Evolutionary conservation across 2,888 invertebrate genomes (phyloP).

Genomic region (Uloborus plumipes): DNA sequence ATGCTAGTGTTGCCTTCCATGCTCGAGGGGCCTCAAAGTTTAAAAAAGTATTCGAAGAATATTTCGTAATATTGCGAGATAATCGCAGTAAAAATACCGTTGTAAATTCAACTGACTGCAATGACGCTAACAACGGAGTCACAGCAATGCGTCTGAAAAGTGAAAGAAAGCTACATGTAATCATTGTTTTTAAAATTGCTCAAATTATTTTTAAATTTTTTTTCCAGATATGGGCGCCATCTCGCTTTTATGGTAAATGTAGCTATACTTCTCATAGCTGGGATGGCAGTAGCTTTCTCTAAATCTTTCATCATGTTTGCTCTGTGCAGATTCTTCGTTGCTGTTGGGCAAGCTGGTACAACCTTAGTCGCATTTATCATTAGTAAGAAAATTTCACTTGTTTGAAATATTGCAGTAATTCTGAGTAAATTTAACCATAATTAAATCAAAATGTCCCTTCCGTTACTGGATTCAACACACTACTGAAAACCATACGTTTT

Average conservation of each 20-base stretch:
- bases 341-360: conserved; percentile 21
- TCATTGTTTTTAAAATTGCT: not conserved
- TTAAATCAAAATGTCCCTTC: too few species aligned
- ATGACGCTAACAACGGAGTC: too few species aligned
- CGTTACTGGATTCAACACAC: not conserved
- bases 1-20: too few species aligned
- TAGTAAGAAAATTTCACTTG: conserved; percentile 13
- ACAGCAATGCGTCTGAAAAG: too few species aligned
- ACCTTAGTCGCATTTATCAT: conserved; percentile 8
- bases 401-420: too few species aligned
- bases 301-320: conserved; percentile 22
- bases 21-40: too few species aligned
- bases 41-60: not conserved
- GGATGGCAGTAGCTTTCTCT: conserved; percentile 5
- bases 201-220: conserved; percentile 1
- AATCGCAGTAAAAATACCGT: too few species aligned
- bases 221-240: conserved; percentile 28
- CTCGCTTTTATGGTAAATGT: conserved; percentile 17
- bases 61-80: not conserved
- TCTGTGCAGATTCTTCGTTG: conserved; percentile 30
- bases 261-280: not conserved
- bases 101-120: not conserved
- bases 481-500: not conserved
- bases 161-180: not conserved
- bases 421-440: too few species aligned